Percentiles rank a stretch among this genome's conserved stretches.
Conservation (phyloP, 2,888 invertebrate species). For the Escarpia spicata region DNA sequence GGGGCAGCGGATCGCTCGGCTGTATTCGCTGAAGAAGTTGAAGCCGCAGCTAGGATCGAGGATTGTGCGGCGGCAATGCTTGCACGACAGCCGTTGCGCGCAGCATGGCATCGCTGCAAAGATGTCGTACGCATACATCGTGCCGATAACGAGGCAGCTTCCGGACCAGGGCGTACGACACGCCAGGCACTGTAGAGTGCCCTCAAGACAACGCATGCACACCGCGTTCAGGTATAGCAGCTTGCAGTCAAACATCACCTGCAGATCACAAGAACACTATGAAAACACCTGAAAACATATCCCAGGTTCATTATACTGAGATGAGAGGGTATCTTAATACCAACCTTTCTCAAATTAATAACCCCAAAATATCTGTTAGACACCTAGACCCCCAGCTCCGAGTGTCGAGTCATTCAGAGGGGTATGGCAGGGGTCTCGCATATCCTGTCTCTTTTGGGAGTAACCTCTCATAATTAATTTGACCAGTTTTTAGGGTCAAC, state of each 20-base stretch:
- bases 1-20: conserved; percentile 85
- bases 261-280: not conserved
- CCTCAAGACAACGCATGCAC: conserved; percentile 89
- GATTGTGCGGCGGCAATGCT: conserved; percentile 76
- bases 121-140: conserved; percentile 98
- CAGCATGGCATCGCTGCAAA: conserved; percentile 98
- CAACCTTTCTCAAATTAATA: not conserved
- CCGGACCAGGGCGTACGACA: conserved; percentile 73
- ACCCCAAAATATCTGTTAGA: not conserved
- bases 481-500: too few species aligned
- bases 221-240: conserved; percentile 91
- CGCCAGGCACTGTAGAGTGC: conserved; percentile 52
- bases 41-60: conserved; percentile 59
- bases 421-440: too few species aligned
- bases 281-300: not conserved
- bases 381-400: not conserved
- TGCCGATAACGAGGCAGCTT: conserved; percentile 84
- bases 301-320: not conserved
- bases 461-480: too few species aligned
- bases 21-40: conserved; percentile 92
- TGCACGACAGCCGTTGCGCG: conserved; percentile 91
- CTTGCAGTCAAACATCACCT: conserved; percentile 75
- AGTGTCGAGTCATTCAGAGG: not conserved
- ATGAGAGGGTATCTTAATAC: not conserved
- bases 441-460: too few species aligned